These are phyloP conservation scores for Bedellia somnulentella DNA, from an alignment of 2,888 invertebrate species.

Conservation along the genomic window DNA sequence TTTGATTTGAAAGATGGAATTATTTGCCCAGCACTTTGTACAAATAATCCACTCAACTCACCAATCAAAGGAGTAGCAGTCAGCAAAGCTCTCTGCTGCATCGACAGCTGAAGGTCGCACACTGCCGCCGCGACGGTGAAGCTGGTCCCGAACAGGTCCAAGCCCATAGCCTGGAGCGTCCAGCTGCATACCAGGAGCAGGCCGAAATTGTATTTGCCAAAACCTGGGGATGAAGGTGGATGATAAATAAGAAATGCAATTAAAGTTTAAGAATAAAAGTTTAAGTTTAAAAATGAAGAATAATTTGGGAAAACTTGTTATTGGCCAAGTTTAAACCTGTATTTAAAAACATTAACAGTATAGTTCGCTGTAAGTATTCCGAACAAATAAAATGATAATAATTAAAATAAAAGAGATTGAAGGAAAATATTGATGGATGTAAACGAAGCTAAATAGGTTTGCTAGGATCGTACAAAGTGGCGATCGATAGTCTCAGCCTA, in stretches of 20 bases:
- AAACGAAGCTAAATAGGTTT: no score
- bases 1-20: no score
- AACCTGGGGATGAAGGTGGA: conserved; percentile 21
- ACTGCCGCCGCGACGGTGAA: conserved; percentile 73
- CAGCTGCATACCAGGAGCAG: conserved; percentile 41
- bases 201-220: conserved; percentile 46
- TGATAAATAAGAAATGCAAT: no score
- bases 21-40: no score
- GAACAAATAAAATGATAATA: no score
- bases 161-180: conserved; percentile 50
- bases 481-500: no score
- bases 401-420: no score
- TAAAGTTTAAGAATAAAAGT: no score
- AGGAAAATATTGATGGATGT: no score
- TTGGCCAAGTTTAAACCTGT: background rate
- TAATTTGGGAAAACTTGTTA: background rate
- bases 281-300: background rate
- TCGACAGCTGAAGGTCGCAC: conserved; percentile 67
- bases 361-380: no score
- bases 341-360: background rate
- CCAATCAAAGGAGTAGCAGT: conserved; percentile 71
- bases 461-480: no score
- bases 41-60: no score
- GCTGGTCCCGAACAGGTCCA: conserved; percentile 59
- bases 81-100: conserved; percentile 66